Conservation (phyloP, 2,113 vertebrate species). For the Pogona vitticeps region DNA sequence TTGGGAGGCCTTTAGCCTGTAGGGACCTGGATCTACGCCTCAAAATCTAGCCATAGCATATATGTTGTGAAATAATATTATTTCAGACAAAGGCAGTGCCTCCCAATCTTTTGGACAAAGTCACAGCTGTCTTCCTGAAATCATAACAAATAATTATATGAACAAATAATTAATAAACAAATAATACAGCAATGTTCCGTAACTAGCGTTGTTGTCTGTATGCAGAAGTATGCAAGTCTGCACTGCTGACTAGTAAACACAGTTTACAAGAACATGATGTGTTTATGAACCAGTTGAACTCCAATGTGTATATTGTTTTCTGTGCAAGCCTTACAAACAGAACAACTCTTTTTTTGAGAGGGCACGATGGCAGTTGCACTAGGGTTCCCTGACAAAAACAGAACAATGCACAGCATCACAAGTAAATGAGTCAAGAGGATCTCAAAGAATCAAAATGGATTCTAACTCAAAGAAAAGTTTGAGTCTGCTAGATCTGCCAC, state of each 20-base stretch:
- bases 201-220: not conserved
- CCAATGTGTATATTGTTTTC: not conserved
- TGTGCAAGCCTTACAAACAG: not conserved
- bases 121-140: not conserved
- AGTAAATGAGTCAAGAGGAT: not conserved
- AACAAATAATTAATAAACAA: not conserved
- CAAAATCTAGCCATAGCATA: no score
- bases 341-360: not conserved
- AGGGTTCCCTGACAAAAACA: not conserved
- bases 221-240: not conserved
- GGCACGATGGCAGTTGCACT: not conserved
- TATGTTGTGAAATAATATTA: no score
- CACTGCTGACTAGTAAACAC: not conserved
- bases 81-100: no score
- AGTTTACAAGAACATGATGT: no score
- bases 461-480: not conserved
- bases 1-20: no score
- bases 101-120: not conserved
- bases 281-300: no score
- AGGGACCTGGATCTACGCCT: no score
- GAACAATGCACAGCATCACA: not conserved
- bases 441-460: not conserved
- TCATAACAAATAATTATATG: no score
- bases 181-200: not conserved
- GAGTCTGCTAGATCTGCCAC: not conserved